These are phyloP conservation scores for Ammodramus savannarum DNA, from an alignment of 2,113 vertebrate genomes.

Conservation along the genomic window DNA sequence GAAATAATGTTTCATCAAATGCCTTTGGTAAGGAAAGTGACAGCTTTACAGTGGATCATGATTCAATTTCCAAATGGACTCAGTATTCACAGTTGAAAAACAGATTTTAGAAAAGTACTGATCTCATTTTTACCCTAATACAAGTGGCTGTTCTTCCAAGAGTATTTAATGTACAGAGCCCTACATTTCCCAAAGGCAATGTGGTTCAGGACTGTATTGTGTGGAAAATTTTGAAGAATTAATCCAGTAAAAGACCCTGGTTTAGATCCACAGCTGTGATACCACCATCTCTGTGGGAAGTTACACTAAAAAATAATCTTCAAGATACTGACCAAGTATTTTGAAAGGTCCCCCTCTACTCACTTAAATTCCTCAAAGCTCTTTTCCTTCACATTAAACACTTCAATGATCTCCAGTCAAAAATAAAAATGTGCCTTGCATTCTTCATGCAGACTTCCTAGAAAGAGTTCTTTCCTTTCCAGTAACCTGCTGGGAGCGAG, in stretches of 20 bases:
- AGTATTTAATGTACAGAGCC: not conserved
- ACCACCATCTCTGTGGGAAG: not conserved
- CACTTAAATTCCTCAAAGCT: not conserved
- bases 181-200: not conserved
- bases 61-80: not conserved
- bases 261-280: not conserved
- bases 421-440: not conserved
- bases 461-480: not conserved
- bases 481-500: not conserved
- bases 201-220: not conserved
- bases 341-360: not conserved
- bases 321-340: not conserved
- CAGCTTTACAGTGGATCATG: not conserved
- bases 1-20: slow-evolving; percentile 15
- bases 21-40: not conserved
- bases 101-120: not conserved
- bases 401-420: not conserved
- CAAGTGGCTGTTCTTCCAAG: not conserved
- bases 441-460: not conserved
- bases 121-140: not conserved
- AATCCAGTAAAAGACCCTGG: not conserved
- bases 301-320: not conserved
- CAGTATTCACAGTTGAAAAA: not conserved
- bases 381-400: not conserved
- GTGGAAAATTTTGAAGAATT: not conserved